Conservation (phyloP, 2,888 invertebrate species). For the Andrena minutula region DNA sequence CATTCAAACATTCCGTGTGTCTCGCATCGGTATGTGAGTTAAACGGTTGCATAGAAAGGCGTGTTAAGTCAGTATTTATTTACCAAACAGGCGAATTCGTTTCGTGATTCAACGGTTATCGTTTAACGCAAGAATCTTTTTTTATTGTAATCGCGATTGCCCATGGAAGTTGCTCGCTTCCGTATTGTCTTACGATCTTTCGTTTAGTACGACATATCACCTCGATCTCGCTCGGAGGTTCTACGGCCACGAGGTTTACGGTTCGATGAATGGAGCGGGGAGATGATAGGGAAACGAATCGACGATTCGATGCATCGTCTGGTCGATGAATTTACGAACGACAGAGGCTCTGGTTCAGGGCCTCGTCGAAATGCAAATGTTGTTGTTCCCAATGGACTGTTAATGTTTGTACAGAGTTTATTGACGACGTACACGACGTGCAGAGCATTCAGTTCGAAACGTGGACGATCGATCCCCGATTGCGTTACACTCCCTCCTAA, state of each 20-base stretch:
- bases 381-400: slow-evolving; percentile 80
- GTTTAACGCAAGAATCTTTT: neutral
- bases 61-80: neutral
- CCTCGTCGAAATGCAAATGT: slow-evolving; percentile 59
- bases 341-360: slow-evolving; percentile 33
- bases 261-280: neutral
- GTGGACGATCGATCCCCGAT: slow-evolving; percentile 34
- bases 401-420: slow-evolving; percentile 83
- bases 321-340: slow-evolving; percentile 40
- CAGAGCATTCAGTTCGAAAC: slow-evolving; percentile 56
- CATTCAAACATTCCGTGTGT: slow-evolving; percentile 13
- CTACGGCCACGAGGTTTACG: neutral
- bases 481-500: slow-evolving; percentile 7
- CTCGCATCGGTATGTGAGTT: slow-evolving; percentile 10
- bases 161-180: neutral
- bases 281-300: slow-evolving; percentile 10
- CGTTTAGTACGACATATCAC: neutral
- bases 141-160: neutral
- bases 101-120: neutral
- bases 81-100: neutral
- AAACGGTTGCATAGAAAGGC: neutral
- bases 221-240: slow-evolving; percentile 19
- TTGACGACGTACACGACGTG: slow-evolving; percentile 71
- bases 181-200: slow-evolving; percentile 4
- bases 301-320: slow-evolving; percentile 26